These are phyloP conservation scores for Luscinia megarhynchos DNA, from an alignment of 2,797 vertebrate genomes.

Conservation along the genomic window DNA sequence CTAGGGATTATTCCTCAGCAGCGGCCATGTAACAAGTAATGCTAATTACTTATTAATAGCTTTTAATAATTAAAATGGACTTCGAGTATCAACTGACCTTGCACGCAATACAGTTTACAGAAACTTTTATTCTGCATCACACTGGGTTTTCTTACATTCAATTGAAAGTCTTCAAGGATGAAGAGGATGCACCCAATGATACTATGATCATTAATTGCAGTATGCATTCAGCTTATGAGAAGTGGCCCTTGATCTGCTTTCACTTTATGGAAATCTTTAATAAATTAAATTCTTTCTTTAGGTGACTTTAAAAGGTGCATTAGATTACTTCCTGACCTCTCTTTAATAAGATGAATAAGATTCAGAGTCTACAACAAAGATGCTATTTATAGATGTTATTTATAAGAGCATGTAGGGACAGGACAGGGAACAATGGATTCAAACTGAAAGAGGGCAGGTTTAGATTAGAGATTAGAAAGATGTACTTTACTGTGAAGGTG, in stretches of 20 bases:
- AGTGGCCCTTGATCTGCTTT: neutral
- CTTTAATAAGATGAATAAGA: neutral
- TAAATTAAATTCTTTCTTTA: neutral
- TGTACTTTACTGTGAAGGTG: neutral
- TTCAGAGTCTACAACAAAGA: neutral
- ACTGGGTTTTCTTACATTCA: neutral
- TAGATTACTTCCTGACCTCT: neutral
- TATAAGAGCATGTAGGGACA: neutral
- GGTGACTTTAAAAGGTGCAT: neutral
- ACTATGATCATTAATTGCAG: neutral
- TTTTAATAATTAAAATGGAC: neutral
- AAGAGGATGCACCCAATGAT: neutral
- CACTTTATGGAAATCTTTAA: neutral
- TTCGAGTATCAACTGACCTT: neutral
- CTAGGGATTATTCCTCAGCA: neutral
- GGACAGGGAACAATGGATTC: neutral
- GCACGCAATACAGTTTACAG: neutral
- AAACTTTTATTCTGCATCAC: neutral
- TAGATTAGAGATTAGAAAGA: neutral
- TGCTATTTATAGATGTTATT: neutral
- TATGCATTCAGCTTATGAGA: neutral
- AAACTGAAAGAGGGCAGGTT: neutral
- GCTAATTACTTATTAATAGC: neutral
- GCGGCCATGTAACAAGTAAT: neutral
- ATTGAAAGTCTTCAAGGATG: neutral